Evolutionary conservation across 2,113 vertebrate genomes (phyloP).

Genomic region (Cavia aperea): DNA sequence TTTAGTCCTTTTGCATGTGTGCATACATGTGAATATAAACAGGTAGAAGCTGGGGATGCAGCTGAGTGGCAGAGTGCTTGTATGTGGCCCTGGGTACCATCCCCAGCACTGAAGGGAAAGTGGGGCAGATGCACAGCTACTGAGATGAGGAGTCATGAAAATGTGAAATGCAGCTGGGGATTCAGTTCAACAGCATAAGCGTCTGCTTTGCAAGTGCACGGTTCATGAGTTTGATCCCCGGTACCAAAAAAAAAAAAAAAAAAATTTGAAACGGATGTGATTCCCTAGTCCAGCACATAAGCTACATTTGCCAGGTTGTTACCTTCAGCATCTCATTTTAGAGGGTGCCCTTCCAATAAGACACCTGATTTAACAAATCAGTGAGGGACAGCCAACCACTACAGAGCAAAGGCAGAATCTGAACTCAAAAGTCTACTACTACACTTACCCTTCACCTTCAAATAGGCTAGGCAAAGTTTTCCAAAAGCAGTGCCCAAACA

Average conservation of each 20-base stretch:
- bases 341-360: background rate
- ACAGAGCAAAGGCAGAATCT: background rate
- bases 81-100: background rate
- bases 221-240: too few species aligned
- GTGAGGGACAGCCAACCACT: background rate
- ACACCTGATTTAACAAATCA: background rate
- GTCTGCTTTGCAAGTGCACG: too few species aligned
- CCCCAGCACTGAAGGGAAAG: background rate
- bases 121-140: background rate
- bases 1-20: background rate
- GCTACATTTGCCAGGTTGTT: background rate
- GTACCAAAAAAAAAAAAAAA: too few species aligned
- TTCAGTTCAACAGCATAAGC: too few species aligned
- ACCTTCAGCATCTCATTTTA: background rate
- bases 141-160: background rate
- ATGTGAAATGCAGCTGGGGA: background rate
- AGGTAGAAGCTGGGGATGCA: background rate
- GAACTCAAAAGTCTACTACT: background rate
- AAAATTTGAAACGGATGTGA: background rate
- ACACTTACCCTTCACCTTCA: background rate
- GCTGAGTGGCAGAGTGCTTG: background rate
- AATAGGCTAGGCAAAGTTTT: background rate
- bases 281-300: background rate
- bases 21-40: background rate
- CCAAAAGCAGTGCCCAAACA: background rate